Base-by-base conservation (phyloP, 2,113 vertebrate genomes). In the Solea senegalensis region DNA sequence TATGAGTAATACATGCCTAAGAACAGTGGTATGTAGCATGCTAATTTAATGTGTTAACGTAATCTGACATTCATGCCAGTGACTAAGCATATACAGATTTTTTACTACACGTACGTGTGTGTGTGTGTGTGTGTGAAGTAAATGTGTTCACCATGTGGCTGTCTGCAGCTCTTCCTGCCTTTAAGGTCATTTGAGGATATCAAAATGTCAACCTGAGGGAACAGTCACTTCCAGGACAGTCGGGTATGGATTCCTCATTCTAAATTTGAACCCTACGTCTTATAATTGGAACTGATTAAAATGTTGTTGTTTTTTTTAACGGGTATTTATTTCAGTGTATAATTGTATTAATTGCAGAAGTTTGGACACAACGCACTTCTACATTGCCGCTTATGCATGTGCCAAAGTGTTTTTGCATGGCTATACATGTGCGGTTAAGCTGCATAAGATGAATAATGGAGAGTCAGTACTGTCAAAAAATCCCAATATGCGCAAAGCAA, bases 141-240 rank as follows among this genome's bases (percentile, higher is more conserved):
- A 65, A 80, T 75, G 76, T 82, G 70, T 60, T 69, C 56, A 51
- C 45, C 82, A 78, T 51, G 13, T 72, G 78, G 34, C 63, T 72
- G 83, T 72, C 81, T 72, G 60, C 55, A 61, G 21, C 60, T 44
- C 66, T 82, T 86, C 63, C 66, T 72, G 63, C 46, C 72, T 26
- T 53, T 69, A 57, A 62, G 79, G 73, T 77, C 59, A 43, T 57
- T 64, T 61, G 45, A 84, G 70, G 76, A 71, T 69, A 69, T 76
- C 65, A 50, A 74, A 74, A 74, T 62, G 57, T 61, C 69, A 51
- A 50, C 15, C 15, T 40, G 3, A 60, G 66, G 21, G 41, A 65
- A 56, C 0, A 5, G 40, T 69, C 7, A 12, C 12, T 26, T 27
- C 55, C 15, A 52, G 28, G 5, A 49, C 13, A 16, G n/a, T 8